Evolutionary conservation across 1,140 invertebrate species (phyloP).

Genomic region (Drosophila kepulauana): DNA sequence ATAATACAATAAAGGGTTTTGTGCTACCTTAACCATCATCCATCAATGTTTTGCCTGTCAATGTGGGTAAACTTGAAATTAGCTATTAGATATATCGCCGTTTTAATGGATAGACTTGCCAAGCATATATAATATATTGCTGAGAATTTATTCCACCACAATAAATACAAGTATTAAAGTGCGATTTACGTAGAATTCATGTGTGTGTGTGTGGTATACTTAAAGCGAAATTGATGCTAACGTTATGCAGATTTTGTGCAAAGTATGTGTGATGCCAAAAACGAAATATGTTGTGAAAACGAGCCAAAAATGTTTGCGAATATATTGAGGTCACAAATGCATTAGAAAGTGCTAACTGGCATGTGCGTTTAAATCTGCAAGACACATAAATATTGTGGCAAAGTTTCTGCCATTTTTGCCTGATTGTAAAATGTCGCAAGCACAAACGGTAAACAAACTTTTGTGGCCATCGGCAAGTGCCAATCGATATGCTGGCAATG

Average conservation of each 20-base stretch:
- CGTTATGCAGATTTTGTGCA: slow-evolving; percentile 53
- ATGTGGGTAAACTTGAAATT: background rate
- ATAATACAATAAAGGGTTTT: background rate
- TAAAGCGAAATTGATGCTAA: slow-evolving; percentile 38
- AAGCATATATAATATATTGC: slow-evolving; percentile 8
- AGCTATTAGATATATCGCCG: background rate
- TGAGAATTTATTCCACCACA: background rate
- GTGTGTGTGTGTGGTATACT: background rate
- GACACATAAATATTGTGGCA: slow-evolving; percentile 55
- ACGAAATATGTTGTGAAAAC: slow-evolving; percentile 7
- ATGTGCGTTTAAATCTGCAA: slow-evolving; percentile 24
- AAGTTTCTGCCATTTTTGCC: slow-evolving; percentile 46
- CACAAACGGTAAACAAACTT: slow-evolving; percentile 67
- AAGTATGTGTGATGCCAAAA: slow-evolving; percentile 25
- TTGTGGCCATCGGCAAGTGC: slow-evolving; percentile 62
- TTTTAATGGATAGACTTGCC: background rate
- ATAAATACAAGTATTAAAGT: background rate
- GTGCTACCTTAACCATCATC: slow-evolving; percentile 22
- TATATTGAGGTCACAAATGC: slow-evolving; percentile 60
- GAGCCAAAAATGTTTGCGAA: slow-evolving; percentile 50
- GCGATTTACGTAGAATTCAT: background rate
- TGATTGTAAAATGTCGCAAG: slow-evolving; percentile 47
- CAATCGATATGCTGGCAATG: slow-evolving; percentile 57
- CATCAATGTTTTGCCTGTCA: slow-evolving; percentile 35
- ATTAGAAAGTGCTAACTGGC: slow-evolving; percentile 61